Evolutionary conservation across 2,797 vertebrate species (phyloP), one percentile per base, ranked within the genome.

Genomic region (Rhinichthys osculus): DNA sequence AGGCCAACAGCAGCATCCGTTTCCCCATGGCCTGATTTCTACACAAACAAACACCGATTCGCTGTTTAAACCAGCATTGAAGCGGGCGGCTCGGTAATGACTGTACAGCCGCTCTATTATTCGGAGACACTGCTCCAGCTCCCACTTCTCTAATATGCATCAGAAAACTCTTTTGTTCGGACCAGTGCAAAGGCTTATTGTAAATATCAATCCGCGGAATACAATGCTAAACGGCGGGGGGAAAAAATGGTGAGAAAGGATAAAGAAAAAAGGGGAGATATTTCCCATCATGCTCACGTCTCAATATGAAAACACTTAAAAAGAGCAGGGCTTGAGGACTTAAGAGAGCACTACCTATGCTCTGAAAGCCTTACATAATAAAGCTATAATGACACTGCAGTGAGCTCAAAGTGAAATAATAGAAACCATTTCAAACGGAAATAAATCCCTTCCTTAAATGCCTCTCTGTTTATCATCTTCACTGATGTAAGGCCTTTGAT

Each of bases 391-490:
- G 88, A 87, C 86, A 87, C 82, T 50, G 64, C 88, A 38, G 23
- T 50, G 67, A 86, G 89, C 86, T 89, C 84, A 86, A 83, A 89
- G 87, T 47, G 50, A 83, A 86, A 87, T 81, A 86, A 86, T 81
- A 70, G 66, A 87, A 88, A 84, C 52, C 64, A n/a, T 87, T 90
- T 89, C 86, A 87, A 90, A 90, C 84, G 59, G 78, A 87, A 85
- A 81, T 81, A 87, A 89, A 90, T 87, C 87, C 86, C 87, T 81
- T 81, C 82, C 80, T 87, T 87, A 87, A 90, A 87, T 67, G 86
- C 76, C 38, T 82, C 71, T 86, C 82, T 89, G 82, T 89, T 90
- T 82, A 84, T 87, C 82, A 79, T 86, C 84, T 70, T 59, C 74
- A 82, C 78, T 80, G 82, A 83, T 87, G 79, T 82, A 40, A 38